Evolutionary conservation across 2,113 vertebrate species (phyloP), one percentile per base, ranked within the genome.

Genomic region (Dipodomys spectabilis): DNA sequence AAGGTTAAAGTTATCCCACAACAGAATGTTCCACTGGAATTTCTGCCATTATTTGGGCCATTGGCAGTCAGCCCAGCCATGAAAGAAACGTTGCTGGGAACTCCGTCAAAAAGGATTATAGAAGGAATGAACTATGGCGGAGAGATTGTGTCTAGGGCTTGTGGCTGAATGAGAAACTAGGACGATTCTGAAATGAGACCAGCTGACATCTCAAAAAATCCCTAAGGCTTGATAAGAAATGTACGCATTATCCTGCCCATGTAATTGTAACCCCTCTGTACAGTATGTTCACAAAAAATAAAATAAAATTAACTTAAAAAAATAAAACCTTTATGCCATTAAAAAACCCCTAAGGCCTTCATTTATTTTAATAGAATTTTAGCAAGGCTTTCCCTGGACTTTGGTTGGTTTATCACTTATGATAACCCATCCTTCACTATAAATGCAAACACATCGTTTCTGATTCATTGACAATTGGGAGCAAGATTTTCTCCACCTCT

Each of bases 301-400:
- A n/a, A n/a, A n/a, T n/a, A n/a, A n/a, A n/a, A n/a, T n/a, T n/a
- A n/a, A n/a, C n/a, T n/a, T n/a, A n/a, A n/a, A n/a, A n/a, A n/a
- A n/a, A n/a, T n/a, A n/a, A n/a, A n/a, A n/a, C n/a, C n/a, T n/a
- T n/a, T n/a, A n/a, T n/a, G n/a, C n/a, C n/a, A n/a, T n/a, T n/a
- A n/a, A n/a, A 64, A 30, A 94, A 93, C 22, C 12, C 81, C 90
- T 64, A 69, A 53, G 20, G 88, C 82, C 7, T 92, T 96, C 49
- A 9, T 83, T 83, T 89, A 92, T 90, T 92, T 93, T 91, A 84
- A 82, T 44, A 87, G 10, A 60, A 65, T 90, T 93, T 92, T 71
- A 77, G 53, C 23, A 16, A 81, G 57, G 49, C 16, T 86, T 81
- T 22, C 8, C 71, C 45, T 92, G 65, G 68, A 8, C 4, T 84